Evolutionary conservation across 2,888 invertebrate genomes (phyloP).

Genomic region (Myathropa florea): DNA sequence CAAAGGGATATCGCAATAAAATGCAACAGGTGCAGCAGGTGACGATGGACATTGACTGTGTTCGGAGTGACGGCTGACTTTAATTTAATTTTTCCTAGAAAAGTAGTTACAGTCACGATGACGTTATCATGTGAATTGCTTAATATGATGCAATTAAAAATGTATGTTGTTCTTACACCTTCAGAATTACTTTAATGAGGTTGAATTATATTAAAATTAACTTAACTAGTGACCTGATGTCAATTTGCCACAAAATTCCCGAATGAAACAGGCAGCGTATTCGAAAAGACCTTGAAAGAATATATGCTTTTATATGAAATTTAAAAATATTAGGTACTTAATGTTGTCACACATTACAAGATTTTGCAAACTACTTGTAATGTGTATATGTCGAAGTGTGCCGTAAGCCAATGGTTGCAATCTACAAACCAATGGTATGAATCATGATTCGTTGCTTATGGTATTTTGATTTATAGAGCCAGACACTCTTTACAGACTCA

Average conservation of each 20-base stretch:
- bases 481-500: neutral
- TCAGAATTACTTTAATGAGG: constrained; percentile 29
- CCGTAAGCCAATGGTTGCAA: neutral
- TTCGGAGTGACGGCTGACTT: neutral
- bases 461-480: neutral
- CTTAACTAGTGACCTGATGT: too few relatives aligned
- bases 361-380: too few relatives aligned
- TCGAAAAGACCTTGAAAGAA: too few relatives aligned
- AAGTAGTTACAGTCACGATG: constrained; percentile 18
- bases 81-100: constrained; percentile 43
- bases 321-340: too few relatives aligned
- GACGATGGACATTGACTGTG: constrained; percentile 54
- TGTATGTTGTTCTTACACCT: constrained; percentile 27
- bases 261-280: too few relatives aligned
- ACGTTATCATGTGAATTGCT: constrained; percentile 54
- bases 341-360: neutral
- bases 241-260: too few relatives aligned
- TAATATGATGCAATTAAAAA: constrained; percentile 67
- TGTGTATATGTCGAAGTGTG: too few relatives aligned
- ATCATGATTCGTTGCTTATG: neutral
- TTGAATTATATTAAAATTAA: constrained; percentile 26
- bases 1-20: neutral
- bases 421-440: neutral
- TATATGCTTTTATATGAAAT: too few relatives aligned
- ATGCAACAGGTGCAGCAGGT: constrained; percentile 61